A percentile compares a stretch with the other conserved stretches of the same genome.
Evolutionary conservation across 2,888 invertebrate species (phyloP).

Genomic region (Onchidella celtica): DNA sequence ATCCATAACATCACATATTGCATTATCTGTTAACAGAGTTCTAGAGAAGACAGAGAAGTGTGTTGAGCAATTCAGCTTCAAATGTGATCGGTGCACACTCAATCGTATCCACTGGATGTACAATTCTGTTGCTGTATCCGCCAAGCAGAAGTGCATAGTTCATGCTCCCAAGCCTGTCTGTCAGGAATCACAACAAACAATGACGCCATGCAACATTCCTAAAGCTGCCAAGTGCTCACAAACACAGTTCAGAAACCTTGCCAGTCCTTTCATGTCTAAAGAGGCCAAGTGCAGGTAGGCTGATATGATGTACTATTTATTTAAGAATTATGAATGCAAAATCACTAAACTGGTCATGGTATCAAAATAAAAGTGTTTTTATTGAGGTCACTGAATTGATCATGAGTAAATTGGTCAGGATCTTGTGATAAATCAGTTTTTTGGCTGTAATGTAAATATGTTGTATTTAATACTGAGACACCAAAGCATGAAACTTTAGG

Average conservation of each 20-base stretch:
- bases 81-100: constrained; percentile 28
- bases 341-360: too few relatives aligned
- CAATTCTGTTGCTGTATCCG: background rate
- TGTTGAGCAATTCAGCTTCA: constrained; percentile 37
- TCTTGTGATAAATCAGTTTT: background rate
- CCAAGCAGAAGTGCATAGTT: background rate
- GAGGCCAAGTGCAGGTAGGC: constrained; percentile 37
- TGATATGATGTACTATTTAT: too few relatives aligned
- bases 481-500: too few relatives aligned
- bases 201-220: background rate
- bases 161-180: background rate
- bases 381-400: too few relatives aligned
- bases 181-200: background rate
- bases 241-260: background rate
- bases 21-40: too few relatives aligned
- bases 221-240: constrained; percentile 18
- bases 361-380: too few relatives aligned
- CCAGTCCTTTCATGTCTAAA: background rate
- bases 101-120: background rate
- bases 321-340: too few relatives aligned
- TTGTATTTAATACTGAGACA: background rate
- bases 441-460: background rate
- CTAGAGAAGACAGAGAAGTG: constrained; percentile 22
- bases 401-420: background rate
- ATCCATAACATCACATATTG: too few relatives aligned